phyloP scores from a whole-genome alignment of 2,888 invertebrate genomes.

The Melipona beecheii region DNA sequence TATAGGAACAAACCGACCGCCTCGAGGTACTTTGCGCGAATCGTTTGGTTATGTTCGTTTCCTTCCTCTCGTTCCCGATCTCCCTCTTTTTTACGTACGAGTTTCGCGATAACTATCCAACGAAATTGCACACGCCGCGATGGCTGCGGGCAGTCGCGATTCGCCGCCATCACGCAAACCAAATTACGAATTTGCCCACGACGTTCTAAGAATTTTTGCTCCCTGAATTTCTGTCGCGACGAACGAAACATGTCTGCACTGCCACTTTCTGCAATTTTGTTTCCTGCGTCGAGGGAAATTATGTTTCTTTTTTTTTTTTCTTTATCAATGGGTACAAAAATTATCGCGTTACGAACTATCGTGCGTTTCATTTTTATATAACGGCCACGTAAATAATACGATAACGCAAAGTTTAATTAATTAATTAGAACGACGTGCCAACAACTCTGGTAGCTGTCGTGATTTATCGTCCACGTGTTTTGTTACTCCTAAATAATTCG shows the following conservation, averaged over 20 bases:
- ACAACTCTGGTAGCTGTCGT: no score
- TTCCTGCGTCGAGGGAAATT: not conserved
- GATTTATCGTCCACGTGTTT: no score
- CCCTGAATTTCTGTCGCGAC: not conserved
- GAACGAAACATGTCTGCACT: not conserved
- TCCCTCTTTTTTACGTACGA: constrained; percentile 1
- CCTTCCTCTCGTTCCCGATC: constrained; percentile 8
- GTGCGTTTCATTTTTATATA: no score
- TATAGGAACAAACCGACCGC: constrained; percentile 49
- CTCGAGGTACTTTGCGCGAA: constrained; percentile 55
- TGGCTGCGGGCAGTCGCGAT: constrained; percentile 31
- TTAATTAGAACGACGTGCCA: no score
- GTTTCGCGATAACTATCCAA: constrained; percentile 43
- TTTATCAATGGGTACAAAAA: no score
- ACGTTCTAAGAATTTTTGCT: not conserved
- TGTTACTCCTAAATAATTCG: not conserved
- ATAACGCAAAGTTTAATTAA: no score
- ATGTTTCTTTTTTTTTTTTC: not conserved
- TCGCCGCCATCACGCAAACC: constrained; percentile 37
- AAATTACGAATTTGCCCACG: constrained; percentile 55
- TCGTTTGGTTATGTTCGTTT: constrained; percentile 57
- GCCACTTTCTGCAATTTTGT: not conserved
- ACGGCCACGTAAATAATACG: no score
- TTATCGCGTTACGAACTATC: no score
- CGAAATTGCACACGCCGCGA: constrained; percentile 44